Percentiles rank a stretch among this genome's conserved stretches.
Evolutionary conservation across 92 coral and sea anemone species (phyloP).

Genomic region (Siderastrea radians): DNA sequence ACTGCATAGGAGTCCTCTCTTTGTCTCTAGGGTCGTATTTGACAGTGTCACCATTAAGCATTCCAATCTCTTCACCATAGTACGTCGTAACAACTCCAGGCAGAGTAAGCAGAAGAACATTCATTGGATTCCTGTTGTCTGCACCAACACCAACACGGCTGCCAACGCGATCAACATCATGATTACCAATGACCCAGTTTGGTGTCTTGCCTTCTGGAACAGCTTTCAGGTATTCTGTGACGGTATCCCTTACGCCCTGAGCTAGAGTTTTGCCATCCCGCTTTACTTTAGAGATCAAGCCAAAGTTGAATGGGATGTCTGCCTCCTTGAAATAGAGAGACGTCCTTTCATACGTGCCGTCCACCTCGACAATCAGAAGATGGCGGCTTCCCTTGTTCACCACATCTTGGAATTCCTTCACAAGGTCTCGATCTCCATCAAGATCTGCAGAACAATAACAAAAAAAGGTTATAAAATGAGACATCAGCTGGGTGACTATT

Average conservation of each 20-base stretch:
- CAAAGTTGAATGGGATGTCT: constrained; percentile 53
- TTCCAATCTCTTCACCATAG: constrained; percentile 95
- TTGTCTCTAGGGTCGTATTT: not conserved
- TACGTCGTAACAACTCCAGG: constrained; percentile 84
- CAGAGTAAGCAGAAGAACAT: constrained; percentile 88
- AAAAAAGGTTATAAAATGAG: not conserved
- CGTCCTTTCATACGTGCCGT: constrained; percentile 27
- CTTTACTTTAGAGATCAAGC: constrained; percentile 45
- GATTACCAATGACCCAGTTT: constrained; percentile 82
- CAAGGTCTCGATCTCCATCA: constrained; percentile 26
- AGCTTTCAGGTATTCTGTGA: constrained; percentile 66
- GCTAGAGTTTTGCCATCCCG: constrained; percentile 29
- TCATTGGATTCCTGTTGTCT: constrained; percentile 71
- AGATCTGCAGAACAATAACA: constrained; percentile 36
- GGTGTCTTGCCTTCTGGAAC: constrained; percentile 68
- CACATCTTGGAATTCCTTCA: constrained; percentile 36
- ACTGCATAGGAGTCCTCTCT: constrained; percentile 82
- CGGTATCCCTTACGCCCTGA: constrained; percentile 53
- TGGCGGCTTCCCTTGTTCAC: constrained; percentile 3
- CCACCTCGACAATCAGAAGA: constrained; percentile 64
- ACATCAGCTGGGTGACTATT: not conserved
- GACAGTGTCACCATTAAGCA: constrained; percentile 42
- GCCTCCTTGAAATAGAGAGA: constrained; percentile 24
- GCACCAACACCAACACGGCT: constrained; percentile 70
- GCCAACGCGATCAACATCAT: constrained; percentile 60